A percentile compares a stretch with the other conserved stretches of the same genome.
Evolutionary conservation across 2,113 vertebrate species (phyloP).

Genomic region (Sapayoa aenigma): DNA sequence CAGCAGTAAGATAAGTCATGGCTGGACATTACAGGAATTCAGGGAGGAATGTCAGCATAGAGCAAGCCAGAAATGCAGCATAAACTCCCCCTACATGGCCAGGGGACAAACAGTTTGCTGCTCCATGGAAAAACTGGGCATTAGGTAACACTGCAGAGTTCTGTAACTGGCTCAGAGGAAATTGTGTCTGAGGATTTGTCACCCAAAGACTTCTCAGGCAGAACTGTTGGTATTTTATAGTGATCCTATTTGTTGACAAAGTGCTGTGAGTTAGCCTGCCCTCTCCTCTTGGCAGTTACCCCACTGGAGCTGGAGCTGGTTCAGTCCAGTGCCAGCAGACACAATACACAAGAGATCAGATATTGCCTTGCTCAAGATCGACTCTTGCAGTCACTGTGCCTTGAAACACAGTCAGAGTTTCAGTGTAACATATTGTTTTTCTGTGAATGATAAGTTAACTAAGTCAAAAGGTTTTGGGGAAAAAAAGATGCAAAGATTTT

Average conservation of each 20-base stretch:
- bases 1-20: conserved; percentile 39
- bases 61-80: background rate
- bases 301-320: background rate
- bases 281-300: background rate
- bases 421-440: background rate
- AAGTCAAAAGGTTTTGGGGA: background rate
- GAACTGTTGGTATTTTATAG: background rate
- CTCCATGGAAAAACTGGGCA: rapidly evolving
- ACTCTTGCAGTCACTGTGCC: background rate
- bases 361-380: background rate
- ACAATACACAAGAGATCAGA: background rate
- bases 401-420: background rate
- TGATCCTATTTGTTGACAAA: background rate
- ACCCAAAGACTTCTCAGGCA: background rate
- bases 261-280: background rate
- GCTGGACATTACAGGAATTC: conserved; percentile 57
- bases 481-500: background rate
- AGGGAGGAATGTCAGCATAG: conserved; percentile 26
- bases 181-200: background rate
- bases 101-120: background rate
- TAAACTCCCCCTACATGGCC: background rate
- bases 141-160: background rate
- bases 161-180: background rate
- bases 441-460: background rate
- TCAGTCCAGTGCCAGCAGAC: background rate